Evolutionary conservation across 2,797 vertebrate species (phyloP).

Genomic region (Leuciscus waleckii): DNA sequence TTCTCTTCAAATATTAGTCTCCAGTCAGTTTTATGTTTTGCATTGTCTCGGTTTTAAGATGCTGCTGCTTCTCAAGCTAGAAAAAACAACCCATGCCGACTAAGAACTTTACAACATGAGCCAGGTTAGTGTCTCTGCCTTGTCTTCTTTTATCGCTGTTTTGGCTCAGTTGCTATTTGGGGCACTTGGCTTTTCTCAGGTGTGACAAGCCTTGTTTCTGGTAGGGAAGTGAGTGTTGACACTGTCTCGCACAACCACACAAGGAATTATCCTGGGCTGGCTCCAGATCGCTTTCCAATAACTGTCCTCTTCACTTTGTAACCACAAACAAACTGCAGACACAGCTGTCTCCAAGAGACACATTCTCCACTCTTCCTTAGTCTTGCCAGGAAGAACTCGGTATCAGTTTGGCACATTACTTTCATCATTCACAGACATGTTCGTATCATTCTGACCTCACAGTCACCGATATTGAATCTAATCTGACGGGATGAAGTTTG

Average conservation of each 20-base stretch:
- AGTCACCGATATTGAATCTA: conserved; percentile 18
- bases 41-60: not conserved
- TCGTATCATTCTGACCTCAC: not conserved
- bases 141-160: conserved; percentile 37
- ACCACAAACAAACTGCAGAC: conserved; percentile 59
- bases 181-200: conserved; percentile 54
- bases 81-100: not conserved
- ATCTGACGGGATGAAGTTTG: conserved; percentile 15
- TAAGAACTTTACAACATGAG: conserved; percentile 12
- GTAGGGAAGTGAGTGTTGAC: conserved; percentile 53
- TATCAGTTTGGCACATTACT: conserved; percentile 22
- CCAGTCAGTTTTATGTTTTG: conserved; percentile 22
- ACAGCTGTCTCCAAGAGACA: conserved; percentile 45
- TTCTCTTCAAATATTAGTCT: conserved; percentile 9
- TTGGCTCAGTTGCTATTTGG: conserved; percentile 61
- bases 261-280: conserved; percentile 22
- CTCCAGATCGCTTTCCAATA: conserved; percentile 47
- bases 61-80: conserved; percentile 13
- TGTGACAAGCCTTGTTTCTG: conserved; percentile 61
- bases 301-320: conserved; percentile 44
- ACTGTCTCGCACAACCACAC: conserved; percentile 39
- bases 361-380: not conserved
- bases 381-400: not conserved
- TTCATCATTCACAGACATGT: conserved; percentile 13
- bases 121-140: conserved; percentile 34